Percentiles rank a stretch among this genome's conserved stretches.
Conservation (phyloP, 2,113 vertebrate species). For the Heloderma charlesbogerti region DNA sequence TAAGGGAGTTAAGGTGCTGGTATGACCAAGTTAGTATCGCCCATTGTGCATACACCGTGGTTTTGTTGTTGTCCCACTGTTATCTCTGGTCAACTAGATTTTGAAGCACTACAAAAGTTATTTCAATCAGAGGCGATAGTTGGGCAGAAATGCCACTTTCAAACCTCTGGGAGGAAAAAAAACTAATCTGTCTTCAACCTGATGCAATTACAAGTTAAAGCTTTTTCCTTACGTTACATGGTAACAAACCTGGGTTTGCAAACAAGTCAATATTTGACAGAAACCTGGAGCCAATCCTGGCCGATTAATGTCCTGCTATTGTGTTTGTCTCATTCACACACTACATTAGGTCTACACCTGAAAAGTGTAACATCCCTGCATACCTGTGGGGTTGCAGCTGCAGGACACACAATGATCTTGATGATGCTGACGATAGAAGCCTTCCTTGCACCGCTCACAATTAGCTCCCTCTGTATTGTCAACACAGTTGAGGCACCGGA, state of each 20-base stretch:
- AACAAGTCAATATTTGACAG: background rate
- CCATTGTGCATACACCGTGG: too few relatives aligned
- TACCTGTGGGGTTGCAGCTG: conserved; percentile 85
- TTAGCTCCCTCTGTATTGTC: conserved; percentile 83
- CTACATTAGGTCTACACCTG: background rate
- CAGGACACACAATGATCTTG: conserved; percentile 83
- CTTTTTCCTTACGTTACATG: background rate
- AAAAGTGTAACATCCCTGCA: background rate
- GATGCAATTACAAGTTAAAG: background rate
- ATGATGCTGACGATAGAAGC: conserved; percentile 77
- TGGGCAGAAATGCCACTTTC: background rate
- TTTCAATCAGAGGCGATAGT: background rate
- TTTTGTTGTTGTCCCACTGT: too few relatives aligned
- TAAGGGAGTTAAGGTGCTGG: too few relatives aligned
- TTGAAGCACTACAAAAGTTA: background rate
- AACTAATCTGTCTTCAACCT: background rate
- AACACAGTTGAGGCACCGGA: conserved; percentile 84
- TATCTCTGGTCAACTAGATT: background rate
- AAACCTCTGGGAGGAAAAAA: background rate
- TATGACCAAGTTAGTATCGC: too few relatives aligned
- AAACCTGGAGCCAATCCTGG: background rate
- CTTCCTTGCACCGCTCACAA: conserved; percentile 88
- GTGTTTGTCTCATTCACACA: background rate
- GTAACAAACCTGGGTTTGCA: background rate
- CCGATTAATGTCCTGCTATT: background rate